Conservation (phyloP, 2,888 invertebrate species). For the Sclerodermus sp. region DNA sequence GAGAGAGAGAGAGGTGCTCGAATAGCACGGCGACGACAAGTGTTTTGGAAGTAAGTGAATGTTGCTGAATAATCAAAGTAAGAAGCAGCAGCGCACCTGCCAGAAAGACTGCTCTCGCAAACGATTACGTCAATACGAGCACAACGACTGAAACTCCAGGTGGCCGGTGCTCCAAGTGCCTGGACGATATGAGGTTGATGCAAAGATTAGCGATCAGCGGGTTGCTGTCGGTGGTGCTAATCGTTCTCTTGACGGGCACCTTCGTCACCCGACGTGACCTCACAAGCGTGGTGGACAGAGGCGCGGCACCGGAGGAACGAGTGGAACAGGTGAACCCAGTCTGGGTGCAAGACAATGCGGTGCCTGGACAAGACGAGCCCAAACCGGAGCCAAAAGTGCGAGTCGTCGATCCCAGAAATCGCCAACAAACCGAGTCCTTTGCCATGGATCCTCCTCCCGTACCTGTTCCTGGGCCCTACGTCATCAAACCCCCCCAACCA, state of each 20-base stretch:
- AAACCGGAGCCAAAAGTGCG: constrained; percentile 31
- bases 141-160: constrained; percentile 35
- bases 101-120: no score
- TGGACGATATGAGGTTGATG: constrained; percentile 49
- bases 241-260: constrained; percentile 49
- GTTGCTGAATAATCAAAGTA: no score
- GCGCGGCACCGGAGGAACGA: constrained; percentile 47
- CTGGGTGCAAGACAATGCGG: constrained; percentile 49
- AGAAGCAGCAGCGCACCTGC: no score
- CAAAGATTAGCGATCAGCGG: constrained; percentile 54
- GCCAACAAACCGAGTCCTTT: constrained; percentile 20
- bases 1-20: no score
- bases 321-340: constrained; percentile 45
- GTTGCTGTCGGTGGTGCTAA: constrained; percentile 51
- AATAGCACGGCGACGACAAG: no score
- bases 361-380: constrained; percentile 38
- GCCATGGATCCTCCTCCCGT: constrained; percentile 33
- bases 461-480: constrained; percentile 31
- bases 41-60: no score
- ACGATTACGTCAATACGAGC: constrained; percentile 41
- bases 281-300: constrained; percentile 45
- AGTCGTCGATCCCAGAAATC: constrained; percentile 12
- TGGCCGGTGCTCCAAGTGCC: constrained; percentile 38
- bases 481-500: constrained; percentile 44
- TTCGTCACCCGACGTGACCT: constrained; percentile 50